Conservation (phyloP, 2,113 vertebrate genomes). For the Crotalus tigris region DNA sequence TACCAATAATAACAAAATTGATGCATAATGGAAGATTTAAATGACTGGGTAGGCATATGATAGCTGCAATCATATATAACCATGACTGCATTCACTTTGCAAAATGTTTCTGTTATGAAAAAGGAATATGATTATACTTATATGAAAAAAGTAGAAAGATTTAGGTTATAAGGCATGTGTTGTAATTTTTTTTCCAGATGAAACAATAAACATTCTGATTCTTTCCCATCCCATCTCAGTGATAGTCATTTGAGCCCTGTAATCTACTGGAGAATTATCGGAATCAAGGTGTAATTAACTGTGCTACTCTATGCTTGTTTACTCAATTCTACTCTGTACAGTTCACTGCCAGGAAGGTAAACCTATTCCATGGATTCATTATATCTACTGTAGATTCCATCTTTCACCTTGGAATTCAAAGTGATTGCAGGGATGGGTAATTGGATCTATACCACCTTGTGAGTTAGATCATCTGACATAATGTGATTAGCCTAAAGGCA, state of each 20-base stretch:
- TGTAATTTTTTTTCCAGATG: background rate
- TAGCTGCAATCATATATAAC: background rate
- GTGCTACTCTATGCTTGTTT: background rate
- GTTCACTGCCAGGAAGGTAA: background rate
- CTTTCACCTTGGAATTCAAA: background rate
- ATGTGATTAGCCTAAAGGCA: background rate
- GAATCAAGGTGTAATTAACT: slow-evolving; percentile 22
- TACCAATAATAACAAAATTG: rapidly evolving
- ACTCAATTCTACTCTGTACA: background rate
- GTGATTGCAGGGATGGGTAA: background rate
- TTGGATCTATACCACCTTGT: background rate
- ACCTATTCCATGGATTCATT: background rate
- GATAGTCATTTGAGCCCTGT: background rate
- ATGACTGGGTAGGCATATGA: background rate
- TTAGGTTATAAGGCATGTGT: background rate
- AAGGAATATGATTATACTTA: background rate
- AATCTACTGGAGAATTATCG: background rate
- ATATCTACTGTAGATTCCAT: background rate
- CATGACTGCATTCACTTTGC: background rate
- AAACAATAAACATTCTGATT: background rate
- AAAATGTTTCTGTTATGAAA: slow-evolving; percentile 8
- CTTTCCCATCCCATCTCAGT: background rate
- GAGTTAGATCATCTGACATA: background rate
- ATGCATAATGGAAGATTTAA: background rate
- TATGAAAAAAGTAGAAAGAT: background rate